These are phyloP conservation scores for Morus bassanus DNA, from an alignment of 2,797 vertebrate species.

Conservation along the genomic window DNA sequence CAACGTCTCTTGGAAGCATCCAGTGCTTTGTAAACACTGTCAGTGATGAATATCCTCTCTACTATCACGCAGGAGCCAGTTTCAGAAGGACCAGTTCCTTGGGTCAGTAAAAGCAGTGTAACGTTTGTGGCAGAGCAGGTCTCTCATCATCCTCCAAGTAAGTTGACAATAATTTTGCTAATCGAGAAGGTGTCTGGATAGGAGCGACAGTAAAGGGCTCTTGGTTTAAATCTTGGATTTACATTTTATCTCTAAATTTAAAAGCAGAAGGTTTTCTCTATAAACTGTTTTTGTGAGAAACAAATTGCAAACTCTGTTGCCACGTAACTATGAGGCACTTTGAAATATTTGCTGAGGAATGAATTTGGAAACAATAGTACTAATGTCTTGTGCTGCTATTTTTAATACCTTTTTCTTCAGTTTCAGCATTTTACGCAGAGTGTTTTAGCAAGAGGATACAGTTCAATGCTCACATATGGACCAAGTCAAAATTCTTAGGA, in stretches of 20 bases:
- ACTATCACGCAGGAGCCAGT: constrained; percentile 81
- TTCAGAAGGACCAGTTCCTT: constrained; percentile 91
- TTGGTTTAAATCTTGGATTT: not conserved
- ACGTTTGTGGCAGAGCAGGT: constrained; percentile 98
- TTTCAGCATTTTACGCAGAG: constrained; percentile 99
- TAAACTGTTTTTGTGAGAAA: not conserved
- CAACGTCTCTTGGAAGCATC: not conserved
- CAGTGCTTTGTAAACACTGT: not conserved
- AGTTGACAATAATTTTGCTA: constrained; percentile 66
- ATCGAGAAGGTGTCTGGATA: not conserved
- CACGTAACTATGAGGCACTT: not conserved
- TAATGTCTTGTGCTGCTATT: not conserved
- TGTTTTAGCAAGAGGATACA: constrained; percentile 96
- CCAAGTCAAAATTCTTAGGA: constrained; percentile 97
- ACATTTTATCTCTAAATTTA: not conserved
- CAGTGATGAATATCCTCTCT: not conserved
- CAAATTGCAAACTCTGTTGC: not conserved
- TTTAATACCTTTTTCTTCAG: constrained; percentile 69
- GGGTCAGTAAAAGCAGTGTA: constrained; percentile 89
- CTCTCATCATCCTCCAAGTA: constrained; percentile 98
- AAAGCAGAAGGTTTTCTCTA: not conserved
- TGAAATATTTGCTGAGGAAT: not conserved
- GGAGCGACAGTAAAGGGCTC: not conserved
- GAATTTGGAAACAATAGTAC: not conserved
- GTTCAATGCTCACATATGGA: constrained; percentile 99